Conservation (phyloP, 2,113 vertebrate species). For the Megaptera novaeangliae region DNA sequence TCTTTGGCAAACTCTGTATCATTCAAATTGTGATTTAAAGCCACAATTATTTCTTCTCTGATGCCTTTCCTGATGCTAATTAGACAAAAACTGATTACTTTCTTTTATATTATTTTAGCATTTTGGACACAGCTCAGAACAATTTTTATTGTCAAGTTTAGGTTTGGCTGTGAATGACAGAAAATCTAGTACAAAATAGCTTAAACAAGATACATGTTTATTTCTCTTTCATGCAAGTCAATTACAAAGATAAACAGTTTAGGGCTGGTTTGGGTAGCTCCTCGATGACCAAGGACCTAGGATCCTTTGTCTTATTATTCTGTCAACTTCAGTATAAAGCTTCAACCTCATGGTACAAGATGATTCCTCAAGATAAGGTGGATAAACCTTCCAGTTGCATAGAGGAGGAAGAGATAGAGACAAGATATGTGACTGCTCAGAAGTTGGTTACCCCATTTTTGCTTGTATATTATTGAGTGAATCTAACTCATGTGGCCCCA, state of each 20-base stretch:
- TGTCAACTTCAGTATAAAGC: background rate
- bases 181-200: background rate
- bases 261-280: background rate
- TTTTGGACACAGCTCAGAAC: background rate
- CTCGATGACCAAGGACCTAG: background rate
- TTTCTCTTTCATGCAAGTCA: slow-evolving; percentile 11
- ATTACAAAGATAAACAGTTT: background rate
- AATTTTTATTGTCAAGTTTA: slow-evolving; percentile 29
- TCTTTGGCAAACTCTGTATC: background rate
- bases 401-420: background rate
- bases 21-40: background rate
- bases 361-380: background rate
- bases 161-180: background rate
- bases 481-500: background rate
- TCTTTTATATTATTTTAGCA: background rate
- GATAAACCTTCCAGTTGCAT: background rate
- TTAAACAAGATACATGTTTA: background rate
- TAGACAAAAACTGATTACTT: background rate
- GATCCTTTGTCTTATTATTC: background rate
- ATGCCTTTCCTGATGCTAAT: background rate
- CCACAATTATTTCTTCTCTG: background rate
- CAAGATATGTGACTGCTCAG: background rate
- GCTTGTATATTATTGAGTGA: background rate
- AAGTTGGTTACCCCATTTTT: background rate
- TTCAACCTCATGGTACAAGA: background rate